A percentile compares a stretch with the other conserved stretches of the same genome.
These are phyloP conservation scores for Apamea anceps DNA, from an alignment of 2,888 invertebrate species.

Conservation along the genomic window DNA sequence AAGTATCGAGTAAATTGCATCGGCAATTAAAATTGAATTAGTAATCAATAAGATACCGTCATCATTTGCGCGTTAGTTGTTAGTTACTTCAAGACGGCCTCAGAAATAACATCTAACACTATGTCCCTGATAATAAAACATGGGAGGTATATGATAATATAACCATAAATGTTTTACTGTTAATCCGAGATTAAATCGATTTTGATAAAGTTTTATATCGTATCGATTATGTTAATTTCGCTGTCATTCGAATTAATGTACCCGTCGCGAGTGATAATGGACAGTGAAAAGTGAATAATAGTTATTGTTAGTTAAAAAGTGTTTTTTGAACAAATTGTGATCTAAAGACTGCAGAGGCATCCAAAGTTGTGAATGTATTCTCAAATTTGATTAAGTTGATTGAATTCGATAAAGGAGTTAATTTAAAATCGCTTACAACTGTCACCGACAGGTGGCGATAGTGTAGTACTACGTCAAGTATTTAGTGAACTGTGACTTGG, in stretches of 20 bases:
- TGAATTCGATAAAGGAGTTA: background rate
- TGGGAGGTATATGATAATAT: slow-evolving; percentile 38
- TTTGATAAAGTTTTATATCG: slow-evolving; percentile 43
- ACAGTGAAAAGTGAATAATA: slow-evolving; percentile 2
- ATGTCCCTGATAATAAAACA: slow-evolving; percentile 16
- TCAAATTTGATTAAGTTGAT: background rate
- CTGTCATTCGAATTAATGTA: slow-evolving; percentile 34
- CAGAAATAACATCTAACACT: slow-evolving; percentile 23
- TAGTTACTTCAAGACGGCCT: slow-evolving; percentile 40
- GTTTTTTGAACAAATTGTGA: background rate
- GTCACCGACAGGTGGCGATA: slow-evolving; percentile 28
- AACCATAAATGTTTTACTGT: slow-evolving; percentile 47
- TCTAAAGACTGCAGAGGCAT: background rate
- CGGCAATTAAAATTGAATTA: slow-evolving; percentile 60
- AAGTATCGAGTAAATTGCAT: slow-evolving; percentile 43
- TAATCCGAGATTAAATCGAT: slow-evolving; percentile 60
- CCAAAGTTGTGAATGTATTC: background rate
- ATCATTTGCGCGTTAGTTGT: slow-evolving; percentile 38
- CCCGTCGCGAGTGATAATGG: slow-evolving; percentile 47
- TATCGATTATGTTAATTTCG: slow-evolving; percentile 47
- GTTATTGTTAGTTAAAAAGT: slow-evolving; percentile 3
- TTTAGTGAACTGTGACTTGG: slow-evolving; percentile 32
- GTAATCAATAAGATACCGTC: slow-evolving; percentile 43
- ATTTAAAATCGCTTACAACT: background rate
- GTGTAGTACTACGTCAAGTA: slow-evolving; percentile 21